These are phyloP conservation scores for Tanypteryx hageni DNA, from an alignment of 2,888 invertebrate genomes.

Conservation along the genomic window DNA sequence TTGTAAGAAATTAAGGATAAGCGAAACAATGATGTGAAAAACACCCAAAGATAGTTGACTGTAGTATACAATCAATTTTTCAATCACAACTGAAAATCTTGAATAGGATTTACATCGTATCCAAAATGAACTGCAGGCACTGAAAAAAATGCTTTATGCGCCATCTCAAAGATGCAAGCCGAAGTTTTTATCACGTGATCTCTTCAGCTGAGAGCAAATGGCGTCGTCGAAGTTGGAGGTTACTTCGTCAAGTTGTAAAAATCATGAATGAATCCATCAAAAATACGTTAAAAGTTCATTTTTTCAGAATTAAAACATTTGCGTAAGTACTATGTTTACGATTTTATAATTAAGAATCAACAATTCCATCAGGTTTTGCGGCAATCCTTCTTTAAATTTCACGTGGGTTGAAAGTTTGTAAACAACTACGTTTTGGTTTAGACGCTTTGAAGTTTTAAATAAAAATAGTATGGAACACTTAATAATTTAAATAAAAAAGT, in stretches of 20 bases:
- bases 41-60: background rate
- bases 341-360: slow-evolving; percentile 41
- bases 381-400: slow-evolving; percentile 67
- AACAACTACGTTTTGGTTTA: slow-evolving; percentile 71
- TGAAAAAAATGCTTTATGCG: slow-evolving; percentile 47
- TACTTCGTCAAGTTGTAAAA: slow-evolving; percentile 74
- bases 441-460: slow-evolving; percentile 42
- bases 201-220: slow-evolving; percentile 75
- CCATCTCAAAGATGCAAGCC: slow-evolving; percentile 62
- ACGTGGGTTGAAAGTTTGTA: slow-evolving; percentile 72
- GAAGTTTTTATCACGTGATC: slow-evolving; percentile 68
- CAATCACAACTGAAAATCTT: background rate
- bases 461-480: background rate
- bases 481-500: background rate
- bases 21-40: background rate
- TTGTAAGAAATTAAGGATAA: background rate
- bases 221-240: slow-evolving; percentile 76
- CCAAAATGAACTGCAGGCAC: background rate
- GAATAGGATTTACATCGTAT: slow-evolving; percentile 10
- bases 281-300: slow-evolving; percentile 65
- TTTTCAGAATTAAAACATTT: slow-evolving; percentile 52
- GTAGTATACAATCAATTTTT: background rate
- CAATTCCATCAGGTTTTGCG: slow-evolving; percentile 65
- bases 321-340: slow-evolving; percentile 66
- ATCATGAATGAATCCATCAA: slow-evolving; percentile 75